A percentile compares a stretch with the other conserved stretches of the same genome.
Evolutionary conservation across 2,113 vertebrate genomes (phyloP).

Genomic region (Dolichotis patagonum): DNA sequence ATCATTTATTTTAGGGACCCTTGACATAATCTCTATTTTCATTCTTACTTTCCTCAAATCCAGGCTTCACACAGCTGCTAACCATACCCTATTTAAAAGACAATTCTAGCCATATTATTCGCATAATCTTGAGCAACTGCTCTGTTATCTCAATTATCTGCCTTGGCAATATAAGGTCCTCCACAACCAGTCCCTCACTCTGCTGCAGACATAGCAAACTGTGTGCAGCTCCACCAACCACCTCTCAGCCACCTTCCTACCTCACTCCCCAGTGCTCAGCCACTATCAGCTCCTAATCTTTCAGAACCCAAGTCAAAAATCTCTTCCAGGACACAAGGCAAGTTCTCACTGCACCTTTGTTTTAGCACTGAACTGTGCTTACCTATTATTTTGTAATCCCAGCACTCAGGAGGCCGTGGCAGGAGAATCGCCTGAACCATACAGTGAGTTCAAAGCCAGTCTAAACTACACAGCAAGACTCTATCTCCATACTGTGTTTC

Average conservation of each 20-base stretch:
- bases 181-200: background rate
- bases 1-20: background rate
- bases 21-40: background rate
- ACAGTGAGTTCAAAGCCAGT: background rate
- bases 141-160: background rate
- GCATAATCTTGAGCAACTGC: background rate
- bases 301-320: conserved; percentile 18
- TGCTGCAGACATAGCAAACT: background rate
- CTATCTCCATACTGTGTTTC: background rate
- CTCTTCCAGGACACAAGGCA: background rate
- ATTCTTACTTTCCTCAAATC: background rate
- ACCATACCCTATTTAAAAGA: background rate
- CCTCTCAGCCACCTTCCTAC: background rate
- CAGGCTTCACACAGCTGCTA: background rate
- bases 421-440: background rate
- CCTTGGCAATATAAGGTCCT: background rate
- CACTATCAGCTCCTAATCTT: background rate
- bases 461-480: background rate
- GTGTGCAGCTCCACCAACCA: background rate
- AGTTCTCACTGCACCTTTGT: background rate
- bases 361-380: background rate
- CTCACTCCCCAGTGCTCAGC: background rate
- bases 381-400: background rate
- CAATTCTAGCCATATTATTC: background rate
- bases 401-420: background rate